Conservation (phyloP, 2,888 invertebrate genomes). For the Laspeyria flexula region DNA sequence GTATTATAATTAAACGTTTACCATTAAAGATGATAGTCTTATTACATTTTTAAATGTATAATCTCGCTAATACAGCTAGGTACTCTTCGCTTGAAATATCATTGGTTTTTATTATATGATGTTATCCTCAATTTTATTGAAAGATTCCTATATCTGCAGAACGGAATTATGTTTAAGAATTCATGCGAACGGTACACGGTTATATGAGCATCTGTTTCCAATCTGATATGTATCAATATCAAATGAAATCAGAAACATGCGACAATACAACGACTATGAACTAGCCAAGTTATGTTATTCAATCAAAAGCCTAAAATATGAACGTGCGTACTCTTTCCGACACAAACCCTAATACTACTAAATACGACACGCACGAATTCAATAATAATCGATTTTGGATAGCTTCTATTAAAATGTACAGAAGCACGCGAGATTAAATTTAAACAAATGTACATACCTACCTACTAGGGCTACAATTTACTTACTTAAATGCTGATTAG, state of each 20-base stretch:
- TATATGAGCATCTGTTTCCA: background rate
- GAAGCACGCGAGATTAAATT: background rate
- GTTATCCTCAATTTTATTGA: conserved; percentile 1
- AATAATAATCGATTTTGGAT: background rate
- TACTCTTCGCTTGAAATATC: too few species aligned
- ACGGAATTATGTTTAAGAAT: conserved; percentile 4
- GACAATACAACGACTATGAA: background rate
- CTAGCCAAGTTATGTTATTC: background rate
- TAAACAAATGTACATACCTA: background rate
- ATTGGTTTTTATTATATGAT: background rate
- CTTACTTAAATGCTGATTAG: too few species aligned
- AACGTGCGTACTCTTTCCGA: background rate
- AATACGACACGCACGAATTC: background rate
- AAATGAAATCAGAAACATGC: background rate
- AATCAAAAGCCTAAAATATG: background rate
- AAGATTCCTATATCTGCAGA: background rate
- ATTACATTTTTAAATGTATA: too few species aligned
- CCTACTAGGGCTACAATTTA: too few species aligned
- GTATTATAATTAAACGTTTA: too few species aligned
- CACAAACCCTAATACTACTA: too few species aligned
- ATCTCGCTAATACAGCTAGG: too few species aligned
- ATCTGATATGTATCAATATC: conserved; percentile 9
- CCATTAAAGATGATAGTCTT: too few species aligned
- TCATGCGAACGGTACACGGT: background rate
- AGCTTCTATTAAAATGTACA: background rate